Evolutionary conservation across 2,888 invertebrate genomes (phyloP).

Genomic region (Dynastes tityus): DNA sequence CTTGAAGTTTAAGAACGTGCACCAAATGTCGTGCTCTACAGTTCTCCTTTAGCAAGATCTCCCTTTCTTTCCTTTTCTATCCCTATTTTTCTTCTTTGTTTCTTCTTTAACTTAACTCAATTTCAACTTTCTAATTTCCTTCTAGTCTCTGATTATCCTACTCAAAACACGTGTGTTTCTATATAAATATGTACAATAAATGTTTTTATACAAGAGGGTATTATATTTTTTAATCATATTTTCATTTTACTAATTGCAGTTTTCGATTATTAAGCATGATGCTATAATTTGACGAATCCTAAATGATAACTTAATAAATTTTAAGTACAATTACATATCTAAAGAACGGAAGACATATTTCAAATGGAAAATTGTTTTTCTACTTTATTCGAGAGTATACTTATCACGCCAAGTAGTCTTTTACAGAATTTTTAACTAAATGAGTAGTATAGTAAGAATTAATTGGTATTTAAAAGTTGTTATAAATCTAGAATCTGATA

Average conservation of each 20-base stretch:
- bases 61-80: constrained; percentile 26
- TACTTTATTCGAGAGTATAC: no score
- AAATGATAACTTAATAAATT: no score
- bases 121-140: constrained; percentile 3
- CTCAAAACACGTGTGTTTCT: neutral
- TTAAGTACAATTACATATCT: no score
- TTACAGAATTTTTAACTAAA: no score
- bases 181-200: constrained; percentile 25
- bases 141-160: constrained; percentile 15
- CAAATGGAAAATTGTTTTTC: no score
- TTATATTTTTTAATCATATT: neutral
- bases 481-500: no score
- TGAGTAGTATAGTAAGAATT: no score
- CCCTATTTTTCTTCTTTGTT: constrained; percentile 9
- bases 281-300: no score
- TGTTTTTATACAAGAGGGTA: neutral
- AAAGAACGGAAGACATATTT: no score
- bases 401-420: no score
- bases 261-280: no score
- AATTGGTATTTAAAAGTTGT: no score
- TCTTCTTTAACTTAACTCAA: neutral
- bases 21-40: constrained; percentile 21
- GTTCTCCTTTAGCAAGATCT: constrained; percentile 21
- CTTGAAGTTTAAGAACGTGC: neutral
- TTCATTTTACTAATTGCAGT: neutral